Conservation (phyloP, 2,113 vertebrate species). For the Leucoraja erinaceus region DNA sequence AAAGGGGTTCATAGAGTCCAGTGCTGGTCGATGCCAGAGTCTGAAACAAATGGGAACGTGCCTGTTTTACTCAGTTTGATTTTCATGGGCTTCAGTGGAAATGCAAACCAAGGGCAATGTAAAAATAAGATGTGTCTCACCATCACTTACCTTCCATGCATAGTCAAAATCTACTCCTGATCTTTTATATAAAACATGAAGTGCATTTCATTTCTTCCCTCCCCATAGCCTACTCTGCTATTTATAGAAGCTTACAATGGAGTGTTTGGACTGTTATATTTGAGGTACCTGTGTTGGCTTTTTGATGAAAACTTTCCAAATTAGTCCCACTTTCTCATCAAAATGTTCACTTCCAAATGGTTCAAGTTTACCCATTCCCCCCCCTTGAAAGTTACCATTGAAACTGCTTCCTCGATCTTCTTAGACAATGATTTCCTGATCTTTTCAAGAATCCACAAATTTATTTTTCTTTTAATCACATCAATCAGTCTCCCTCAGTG, state of each 20-base stretch:
- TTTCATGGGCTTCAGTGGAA: neutral
- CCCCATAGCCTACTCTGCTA: neutral
- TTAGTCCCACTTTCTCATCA: neutral
- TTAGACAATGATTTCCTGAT: neutral
- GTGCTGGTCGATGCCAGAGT: neutral
- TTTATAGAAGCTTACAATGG: neutral
- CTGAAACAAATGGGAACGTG: neutral
- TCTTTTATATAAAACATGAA: neutral
- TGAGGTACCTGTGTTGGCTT: neutral
- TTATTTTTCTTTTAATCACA: neutral
- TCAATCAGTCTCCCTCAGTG: neutral
- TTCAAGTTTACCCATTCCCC: neutral
- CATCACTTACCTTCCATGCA: neutral
- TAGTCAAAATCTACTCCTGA: neutral
- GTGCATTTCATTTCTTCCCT: neutral
- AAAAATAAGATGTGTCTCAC: neutral
- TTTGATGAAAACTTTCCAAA: neutral
- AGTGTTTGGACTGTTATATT: neutral
- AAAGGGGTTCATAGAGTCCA: neutral
- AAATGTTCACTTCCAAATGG: too few species aligned
- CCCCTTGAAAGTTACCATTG: neutral
- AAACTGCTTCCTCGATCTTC: neutral
- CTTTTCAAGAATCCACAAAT: neutral
- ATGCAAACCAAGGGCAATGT: neutral
- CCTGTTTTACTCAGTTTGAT: neutral